Base-by-base conservation (phyloP, 2,113 vertebrate genomes). In the Notothenia coriiceps region DNA sequence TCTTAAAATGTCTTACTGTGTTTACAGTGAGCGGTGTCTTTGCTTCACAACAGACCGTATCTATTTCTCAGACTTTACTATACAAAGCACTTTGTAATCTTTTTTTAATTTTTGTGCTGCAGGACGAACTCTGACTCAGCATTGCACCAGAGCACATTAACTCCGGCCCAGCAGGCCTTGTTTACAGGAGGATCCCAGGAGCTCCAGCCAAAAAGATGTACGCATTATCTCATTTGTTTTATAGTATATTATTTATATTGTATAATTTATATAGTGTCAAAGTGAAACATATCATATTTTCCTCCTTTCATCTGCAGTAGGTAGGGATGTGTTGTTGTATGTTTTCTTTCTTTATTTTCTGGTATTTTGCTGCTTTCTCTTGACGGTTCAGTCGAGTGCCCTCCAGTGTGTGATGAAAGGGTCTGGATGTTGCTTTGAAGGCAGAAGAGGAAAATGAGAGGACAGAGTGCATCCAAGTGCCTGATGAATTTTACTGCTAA, bases 101-200 rank as follows among this genome's bases (percentile, higher is more conserved):
- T 22, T 60, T 63, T 33, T 49, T 29, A 59, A 74, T 77, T 62
- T 6, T 52, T 90, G 50, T 80, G 51, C 79, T 74, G 43, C 90
- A 99, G 98, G 95, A 97, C 98, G 74, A 99, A 99, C 91, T 99
- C 98, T 0, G 98, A 99, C 93, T 99, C 98, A 11, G 98, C 98
- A 67, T 91, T 99, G 81, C 98, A 99, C 86, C 98, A 99, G 96
- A 99, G 97, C 86, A 97, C 98, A 49, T 94, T 98, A 94, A 94
- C 94, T 12, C 97, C 97, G 18, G 82, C 94, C 79, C 96, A 96
- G 44, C 95, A 96, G 78, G 96, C 96, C 61, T 76, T 95, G 54
- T 98, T 99, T 68, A 91, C 90, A 0, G 95, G 96, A 57, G 96
- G 96, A 1, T 96, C 97, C 0, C 97, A 98, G 92, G 98, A 99